Evolutionary conservation across 2,888 invertebrate genomes (phyloP).

Genomic region (Zygothrica quintamaculata): DNA sequence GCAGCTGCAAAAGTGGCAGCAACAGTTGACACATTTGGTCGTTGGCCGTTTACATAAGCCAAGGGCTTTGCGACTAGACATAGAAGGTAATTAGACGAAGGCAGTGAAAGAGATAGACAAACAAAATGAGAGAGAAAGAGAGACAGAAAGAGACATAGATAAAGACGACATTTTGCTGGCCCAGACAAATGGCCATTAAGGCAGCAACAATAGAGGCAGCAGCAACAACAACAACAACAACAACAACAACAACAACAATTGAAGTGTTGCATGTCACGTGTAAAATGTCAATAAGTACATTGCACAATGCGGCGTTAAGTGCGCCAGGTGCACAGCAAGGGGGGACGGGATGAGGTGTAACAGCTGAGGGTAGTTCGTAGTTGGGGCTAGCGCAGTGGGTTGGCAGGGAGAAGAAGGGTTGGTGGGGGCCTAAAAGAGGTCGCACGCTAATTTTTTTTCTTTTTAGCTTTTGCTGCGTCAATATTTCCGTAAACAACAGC

Average conservation of each 20-base stretch:
- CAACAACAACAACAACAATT: constrained; percentile 27
- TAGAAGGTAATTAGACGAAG: constrained; percentile 25
- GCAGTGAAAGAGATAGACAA: not conserved
- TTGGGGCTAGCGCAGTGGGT: too few relatives aligned
- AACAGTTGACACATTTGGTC: constrained; percentile 38
- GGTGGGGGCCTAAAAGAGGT: constrained; percentile 65
- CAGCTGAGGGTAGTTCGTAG: too few relatives aligned
- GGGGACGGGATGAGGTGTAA: too few relatives aligned
- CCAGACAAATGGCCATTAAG: constrained; percentile 39
- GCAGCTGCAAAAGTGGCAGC: constrained; percentile 17
- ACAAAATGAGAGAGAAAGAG: too few relatives aligned
- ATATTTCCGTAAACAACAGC: constrained; percentile 68
- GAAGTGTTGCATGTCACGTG: constrained; percentile 73
- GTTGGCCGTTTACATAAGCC: constrained; percentile 34
- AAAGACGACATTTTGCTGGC: constrained; percentile 15
- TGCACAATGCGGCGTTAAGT: constrained; percentile 72
- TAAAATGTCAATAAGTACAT: constrained; percentile 72
- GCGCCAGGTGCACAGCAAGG: constrained; percentile 21
- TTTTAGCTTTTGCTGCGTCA: constrained; percentile 60
- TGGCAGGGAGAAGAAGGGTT: not conserved
- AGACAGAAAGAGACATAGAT: too few relatives aligned
- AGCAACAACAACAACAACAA: constrained; percentile 21
- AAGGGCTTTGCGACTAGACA: constrained; percentile 30
- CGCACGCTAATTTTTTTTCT: constrained; percentile 42
- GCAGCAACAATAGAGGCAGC: constrained; percentile 8